Evolutionary conservation across 2,797 vertebrate genomes (phyloP).

Genomic region (Coracias cyanogaster): DNA sequence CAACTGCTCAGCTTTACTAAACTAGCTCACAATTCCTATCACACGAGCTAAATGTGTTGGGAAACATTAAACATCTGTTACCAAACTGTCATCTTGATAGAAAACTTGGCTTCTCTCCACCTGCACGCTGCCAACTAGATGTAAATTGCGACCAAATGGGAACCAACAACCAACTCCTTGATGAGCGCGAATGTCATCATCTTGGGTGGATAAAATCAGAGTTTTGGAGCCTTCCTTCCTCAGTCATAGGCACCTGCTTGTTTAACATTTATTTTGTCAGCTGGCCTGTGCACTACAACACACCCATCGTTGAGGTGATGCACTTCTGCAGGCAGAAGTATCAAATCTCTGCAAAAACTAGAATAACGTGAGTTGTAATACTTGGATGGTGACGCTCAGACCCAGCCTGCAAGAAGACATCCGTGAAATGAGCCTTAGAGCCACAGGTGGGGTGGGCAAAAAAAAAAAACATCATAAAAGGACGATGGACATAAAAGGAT

Average conservation of each 20-base stretch:
- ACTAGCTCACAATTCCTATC: conserved; percentile 1
- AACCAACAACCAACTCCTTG: background rate
- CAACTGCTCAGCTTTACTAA: conserved; percentile 37
- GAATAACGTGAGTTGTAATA: background rate
- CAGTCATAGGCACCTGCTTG: background rate
- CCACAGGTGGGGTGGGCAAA: background rate
- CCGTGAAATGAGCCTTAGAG: background rate
- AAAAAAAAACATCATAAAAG: background rate
- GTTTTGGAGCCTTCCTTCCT: background rate
- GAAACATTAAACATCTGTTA: conserved; percentile 70
- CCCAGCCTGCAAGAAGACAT: background rate
- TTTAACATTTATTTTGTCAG: background rate
- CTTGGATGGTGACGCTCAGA: background rate
- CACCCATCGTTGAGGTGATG: background rate
- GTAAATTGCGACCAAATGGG: conserved; percentile 22
- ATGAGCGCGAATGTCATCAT: fast-evolving
- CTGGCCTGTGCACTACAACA: background rate
- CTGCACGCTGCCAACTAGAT: background rate
- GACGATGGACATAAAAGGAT: too few species aligned
- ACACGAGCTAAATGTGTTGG: conserved; percentile 11
- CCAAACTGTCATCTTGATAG: conserved; percentile 39
- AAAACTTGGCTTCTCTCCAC: conserved; percentile 49
- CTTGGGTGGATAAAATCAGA: background rate
- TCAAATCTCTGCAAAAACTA: background rate
- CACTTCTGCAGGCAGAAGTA: background rate